These are phyloP conservation scores for Psittacula echo DNA, from an alignment of 2,797 vertebrate genomes.

Conservation along the genomic window DNA sequence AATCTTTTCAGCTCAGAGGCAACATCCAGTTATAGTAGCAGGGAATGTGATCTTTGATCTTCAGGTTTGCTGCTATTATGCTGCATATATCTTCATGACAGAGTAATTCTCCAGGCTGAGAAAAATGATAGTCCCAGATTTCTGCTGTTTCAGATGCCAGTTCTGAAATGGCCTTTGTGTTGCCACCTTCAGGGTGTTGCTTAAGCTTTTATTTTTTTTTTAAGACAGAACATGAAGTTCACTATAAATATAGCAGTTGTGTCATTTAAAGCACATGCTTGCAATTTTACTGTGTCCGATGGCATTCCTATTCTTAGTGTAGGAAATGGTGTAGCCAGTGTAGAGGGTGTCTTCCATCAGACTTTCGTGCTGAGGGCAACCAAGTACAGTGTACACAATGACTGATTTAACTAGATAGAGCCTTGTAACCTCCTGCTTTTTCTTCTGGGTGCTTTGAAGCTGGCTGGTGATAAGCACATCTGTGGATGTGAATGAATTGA, in stretches of 20 bases:
- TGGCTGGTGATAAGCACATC: not conserved
- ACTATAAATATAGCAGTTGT: not conserved
- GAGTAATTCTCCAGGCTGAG: not conserved
- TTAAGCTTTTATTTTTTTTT: not conserved
- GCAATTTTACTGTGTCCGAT: not conserved
- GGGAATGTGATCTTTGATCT: not conserved
- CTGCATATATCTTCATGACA: not conserved
- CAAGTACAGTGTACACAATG: not conserved
- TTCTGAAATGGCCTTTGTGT: not conserved
- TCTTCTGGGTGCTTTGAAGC: not conserved
- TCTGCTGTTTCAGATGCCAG: not conserved
- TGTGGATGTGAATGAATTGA: not conserved
- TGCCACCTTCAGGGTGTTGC: not conserved
- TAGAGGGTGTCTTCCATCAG: not conserved
- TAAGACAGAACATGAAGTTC: not conserved
- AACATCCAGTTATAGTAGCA: not conserved
- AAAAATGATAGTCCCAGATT: not conserved
- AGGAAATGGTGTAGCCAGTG: not conserved
- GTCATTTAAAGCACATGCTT: not conserved
- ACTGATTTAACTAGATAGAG: not conserved
- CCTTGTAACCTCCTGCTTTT: not conserved
- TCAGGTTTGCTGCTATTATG: not conserved
- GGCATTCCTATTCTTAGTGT: not conserved
- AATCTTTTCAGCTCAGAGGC: not conserved
- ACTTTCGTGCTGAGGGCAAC: not conserved